Evolutionary conservation across 2,888 invertebrate genomes (phyloP), one percentile per base, ranked within the genome.

Genomic region (Therioaphis trifolii): DNA sequence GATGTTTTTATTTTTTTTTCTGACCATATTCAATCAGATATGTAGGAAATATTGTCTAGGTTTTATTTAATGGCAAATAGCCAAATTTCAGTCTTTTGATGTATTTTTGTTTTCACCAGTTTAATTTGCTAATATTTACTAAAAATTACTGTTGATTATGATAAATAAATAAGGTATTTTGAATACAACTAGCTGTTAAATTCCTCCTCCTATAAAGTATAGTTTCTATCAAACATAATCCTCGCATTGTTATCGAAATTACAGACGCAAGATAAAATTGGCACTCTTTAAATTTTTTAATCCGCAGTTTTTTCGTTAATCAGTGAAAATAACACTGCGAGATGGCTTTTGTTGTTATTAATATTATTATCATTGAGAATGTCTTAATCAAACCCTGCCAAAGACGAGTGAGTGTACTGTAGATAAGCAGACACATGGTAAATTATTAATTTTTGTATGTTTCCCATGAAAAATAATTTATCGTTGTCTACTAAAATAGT

Each of bases 311-410:
- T 35, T 35, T 35, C 7, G 7, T 35, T 35, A n/a, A 35, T 58
- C 40, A 55, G 55, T 15, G 40, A 40, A 58, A 58, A 2, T 21
- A 9, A 5, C 55, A 55, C 52, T 21, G 55, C 21, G 55, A 18
- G 24, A 11, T 27, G 27, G 52, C 5, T 76, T 61, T 58, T 58
- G 52, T 75, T 72, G 14, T 55, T 72, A 74, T 55, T 29, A 21
- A 55, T 52, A 29, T 35, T 55, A 40, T 72, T 35, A 35, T 74
- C 40, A 58, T 76, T 76, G 75, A 75, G 43, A 61, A 43, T 58
- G 61, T 61, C 61, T 76, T 76, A 61, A 76, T 76, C 76, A 63
- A 40, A 21, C 61, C 1, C 43, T n/a, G 4, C 43, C 55, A 18
- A 61, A 4, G 18, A 43, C n/a, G 18, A 18, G n/a, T 21, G 69